Evolutionary conservation across 2,113 vertebrate species (phyloP), one percentile per base, ranked within the genome.

Genomic region (Scolopax mira): DNA sequence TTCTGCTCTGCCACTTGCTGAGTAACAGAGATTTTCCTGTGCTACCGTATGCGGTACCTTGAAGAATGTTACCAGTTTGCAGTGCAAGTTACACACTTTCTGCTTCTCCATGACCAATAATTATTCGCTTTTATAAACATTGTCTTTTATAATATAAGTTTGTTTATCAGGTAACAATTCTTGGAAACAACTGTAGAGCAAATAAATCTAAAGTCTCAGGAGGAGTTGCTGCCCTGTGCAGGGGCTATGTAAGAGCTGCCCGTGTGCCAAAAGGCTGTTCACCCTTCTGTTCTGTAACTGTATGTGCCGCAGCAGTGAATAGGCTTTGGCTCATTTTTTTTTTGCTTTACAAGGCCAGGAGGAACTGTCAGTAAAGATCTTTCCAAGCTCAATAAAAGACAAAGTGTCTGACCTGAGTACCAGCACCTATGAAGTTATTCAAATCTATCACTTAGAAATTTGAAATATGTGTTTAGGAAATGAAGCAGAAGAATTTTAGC

Each of bases 371-470:
- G 52, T 52, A 88, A 81, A 60, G 42, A 37, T 82, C 65, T 31
- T 83, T 85, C 62, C 48, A 88, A 92, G 39, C 54, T 88, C 49
- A 89, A 9, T 72, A 86, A 91, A 93, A 89, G 37, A 27, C 75
- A 2, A 74, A 79, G 31, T 33, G 31, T 64, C 73, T 89, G 69
- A 80, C 57, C 31, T 52, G 44, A 88, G 46, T 80, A 33, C 33
- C 51, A 89, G 39, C 49, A 84, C 22, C 37, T 79, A n/a, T 89
- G 69, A 94, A 74, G 25, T 33, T 82, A 90, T 18, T 79, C 57
- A 78, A 88, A 79, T 33, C 79, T 69, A 95, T 88, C 37, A 27
- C 52, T 60, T 70, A 31, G 42, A 82, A 87, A 15, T 69, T 37
- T 72, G 28, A 70, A 90, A 81, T 70, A 55, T 0, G 0, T 31